A percentile compares a stretch with the other conserved stretches of the same genome.
These are phyloP conservation scores for Chaetodon trifascialis DNA, from an alignment of 2,113 vertebrate species.

Conservation along the genomic window DNA sequence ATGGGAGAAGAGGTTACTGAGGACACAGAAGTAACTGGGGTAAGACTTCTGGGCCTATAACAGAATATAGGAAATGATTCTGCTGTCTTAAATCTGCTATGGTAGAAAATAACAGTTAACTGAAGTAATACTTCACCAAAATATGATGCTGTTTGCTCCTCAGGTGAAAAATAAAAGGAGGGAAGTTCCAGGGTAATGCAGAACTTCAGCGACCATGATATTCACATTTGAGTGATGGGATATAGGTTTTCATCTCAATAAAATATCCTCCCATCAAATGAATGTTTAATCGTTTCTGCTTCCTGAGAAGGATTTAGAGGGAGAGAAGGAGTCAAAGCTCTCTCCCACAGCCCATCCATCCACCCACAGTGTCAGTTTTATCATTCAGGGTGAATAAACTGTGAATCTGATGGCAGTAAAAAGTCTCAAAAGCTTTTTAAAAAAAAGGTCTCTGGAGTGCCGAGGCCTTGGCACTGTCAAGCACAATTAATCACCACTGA, in stretches of 20 bases:
- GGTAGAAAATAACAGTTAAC: not conserved
- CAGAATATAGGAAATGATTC: not conserved
- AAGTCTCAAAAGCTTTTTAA: conserved; percentile 42
- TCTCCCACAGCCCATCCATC: conserved; percentile 19
- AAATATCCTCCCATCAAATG: conserved; percentile 40
- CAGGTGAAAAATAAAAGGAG: not conserved
- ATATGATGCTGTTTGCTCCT: not conserved
- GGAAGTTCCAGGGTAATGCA: not conserved
- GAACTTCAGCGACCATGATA: not conserved
- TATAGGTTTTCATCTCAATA: conserved; percentile 36
- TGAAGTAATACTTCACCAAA: not conserved
- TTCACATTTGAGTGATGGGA: conserved; percentile 40
- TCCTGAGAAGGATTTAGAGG: conserved; percentile 31
- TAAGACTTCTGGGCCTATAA: not conserved
- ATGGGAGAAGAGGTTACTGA: not conserved
- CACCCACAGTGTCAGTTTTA: conserved; percentile 43
- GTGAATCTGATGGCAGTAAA: conserved; percentile 50
- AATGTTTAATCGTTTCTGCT: conserved; percentile 41
- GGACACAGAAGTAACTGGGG: not conserved
- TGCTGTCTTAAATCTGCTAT: not conserved
- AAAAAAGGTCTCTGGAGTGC: conserved; percentile 28
- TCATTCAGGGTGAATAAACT: conserved; percentile 55
- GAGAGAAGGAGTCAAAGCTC: not conserved
- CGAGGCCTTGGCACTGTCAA: conserved; percentile 42
- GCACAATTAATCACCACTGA: conserved; percentile 56